Evolutionary conservation across 2,797 vertebrate genomes (phyloP).

Genomic region (Malurus splendens): DNA sequence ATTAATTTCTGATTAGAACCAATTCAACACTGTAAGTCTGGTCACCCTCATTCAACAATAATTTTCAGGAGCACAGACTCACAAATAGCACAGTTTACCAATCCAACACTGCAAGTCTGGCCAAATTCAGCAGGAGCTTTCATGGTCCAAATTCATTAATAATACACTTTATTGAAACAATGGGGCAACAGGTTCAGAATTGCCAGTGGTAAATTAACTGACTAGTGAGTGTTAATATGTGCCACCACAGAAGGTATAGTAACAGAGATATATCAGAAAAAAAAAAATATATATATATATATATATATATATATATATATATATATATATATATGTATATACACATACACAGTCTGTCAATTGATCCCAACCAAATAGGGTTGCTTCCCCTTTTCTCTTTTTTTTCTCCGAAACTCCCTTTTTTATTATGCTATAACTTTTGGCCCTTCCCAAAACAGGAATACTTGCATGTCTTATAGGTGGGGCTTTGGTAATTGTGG

Average conservation of each 20-base stretch:
- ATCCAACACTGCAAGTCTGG: too few species aligned
- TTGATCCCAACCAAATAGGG: background rate
- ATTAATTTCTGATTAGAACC: background rate
- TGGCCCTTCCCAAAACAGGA: background rate
- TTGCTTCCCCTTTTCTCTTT: fast-evolving
- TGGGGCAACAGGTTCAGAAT: background rate
- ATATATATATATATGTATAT: too few species aligned
- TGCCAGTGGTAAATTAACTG: background rate
- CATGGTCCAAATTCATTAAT: background rate
- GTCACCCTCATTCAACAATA: background rate
- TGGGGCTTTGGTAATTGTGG: background rate
- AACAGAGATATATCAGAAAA: background rate
- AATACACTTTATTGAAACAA: background rate
- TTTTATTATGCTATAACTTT: background rate
- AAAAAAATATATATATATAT: too few species aligned
- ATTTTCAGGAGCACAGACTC: fast-evolving
- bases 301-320: background rate
- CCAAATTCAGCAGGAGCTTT: background rate
- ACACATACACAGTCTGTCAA: too few species aligned
- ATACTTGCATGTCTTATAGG: fast-evolving
- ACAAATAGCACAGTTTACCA: background rate
- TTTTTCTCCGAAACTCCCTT: background rate
- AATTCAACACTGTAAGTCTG: background rate
- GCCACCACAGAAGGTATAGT: background rate
- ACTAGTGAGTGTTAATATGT: background rate